Conservation (phyloP, 2,113 vertebrate genomes). For the Excalfactoria chinensis region DNA sequence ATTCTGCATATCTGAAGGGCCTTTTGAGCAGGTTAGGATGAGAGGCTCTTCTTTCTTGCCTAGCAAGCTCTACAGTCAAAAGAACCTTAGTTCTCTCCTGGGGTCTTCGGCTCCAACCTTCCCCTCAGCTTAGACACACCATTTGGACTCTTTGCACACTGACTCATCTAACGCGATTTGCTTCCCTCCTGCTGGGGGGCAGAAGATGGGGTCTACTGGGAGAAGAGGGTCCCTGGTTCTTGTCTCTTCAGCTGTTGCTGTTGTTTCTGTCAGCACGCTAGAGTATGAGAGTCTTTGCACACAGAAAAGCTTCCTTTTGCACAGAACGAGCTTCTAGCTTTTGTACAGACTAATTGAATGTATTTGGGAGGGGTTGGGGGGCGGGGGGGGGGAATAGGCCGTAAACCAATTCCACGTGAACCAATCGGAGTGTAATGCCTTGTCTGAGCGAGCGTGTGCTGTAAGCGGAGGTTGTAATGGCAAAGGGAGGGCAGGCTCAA, state of each 20-base stretch:
- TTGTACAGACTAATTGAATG: conserved; percentile 83
- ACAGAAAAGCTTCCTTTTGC: conserved; percentile 79
- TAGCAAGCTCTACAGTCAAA: not conserved
- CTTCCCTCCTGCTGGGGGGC: not conserved
- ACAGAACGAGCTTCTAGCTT: conserved; percentile 80
- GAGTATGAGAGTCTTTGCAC: conserved; percentile 72
- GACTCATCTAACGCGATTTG: not conserved
- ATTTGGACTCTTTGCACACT: not conserved
- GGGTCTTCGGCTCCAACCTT: conserved; percentile 11
- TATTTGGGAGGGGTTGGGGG: conserved; percentile 49
- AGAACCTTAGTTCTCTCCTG: not conserved
- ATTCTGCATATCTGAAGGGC: not conserved
- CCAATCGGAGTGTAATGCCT: conserved; percentile 55
- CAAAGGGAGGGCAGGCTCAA: conserved; percentile 59
- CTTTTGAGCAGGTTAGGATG: not conserved
- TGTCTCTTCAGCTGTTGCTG: conserved; percentile 42
- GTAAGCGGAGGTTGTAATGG: conserved; percentile 67
- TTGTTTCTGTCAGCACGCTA: conserved; percentile 45
- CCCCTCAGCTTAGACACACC: not conserved
- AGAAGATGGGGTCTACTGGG: not conserved
- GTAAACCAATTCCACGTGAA: conserved; percentile 43
- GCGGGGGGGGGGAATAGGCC: not conserved
- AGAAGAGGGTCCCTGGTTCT: not conserved
- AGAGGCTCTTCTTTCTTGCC: not conserved
- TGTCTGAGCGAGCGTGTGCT: conserved; percentile 50